Base-by-base conservation (phyloP, 1,140 invertebrate species). In the Drosophila nannoptera region DNA sequence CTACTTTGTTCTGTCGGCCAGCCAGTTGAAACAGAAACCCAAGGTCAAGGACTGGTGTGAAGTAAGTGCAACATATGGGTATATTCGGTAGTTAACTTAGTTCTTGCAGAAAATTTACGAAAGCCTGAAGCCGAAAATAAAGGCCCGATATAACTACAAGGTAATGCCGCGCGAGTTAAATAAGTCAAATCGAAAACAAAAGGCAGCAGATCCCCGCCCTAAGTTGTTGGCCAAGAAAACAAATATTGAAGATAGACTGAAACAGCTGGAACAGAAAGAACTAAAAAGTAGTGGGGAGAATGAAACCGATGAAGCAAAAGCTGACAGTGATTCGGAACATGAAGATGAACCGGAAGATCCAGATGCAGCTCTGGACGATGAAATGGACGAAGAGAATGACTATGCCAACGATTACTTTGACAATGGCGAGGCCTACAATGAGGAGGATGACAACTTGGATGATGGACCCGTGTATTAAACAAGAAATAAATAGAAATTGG, bases 361-460 rank as follows among this genome's bases (percentile, higher is more conserved):
- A 43, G 91, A 91, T 12, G 90, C 92, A 1, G 91, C 92, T 22
- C 49, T 90, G 22, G 93, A 94, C 67, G 92, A 93, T 69, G 93
- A 94, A 81, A 93, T 94, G 92, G 93, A 94, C 73, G 92, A 94
- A 69, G 94, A 93, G 16, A 94, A 93, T n/a, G 93, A 94, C 89
- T 96, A 96, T 90, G 93, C 92, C 3, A 94, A 94, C 77, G 95
- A 93, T 86, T 96, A 96, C 83, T 97, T 96, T 89, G 95, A 97
- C 88, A 96, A 96, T 90, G 96, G 96, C 11, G 96, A 97, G 90
- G 92, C 91, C 31, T 96, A 95, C 89, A 93, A 96, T 77, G 95
- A 96, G 74, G 95, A 96, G 76, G 95, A 96, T 87, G 95, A 97
- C 81, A 95, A 95, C 88, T 87, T 95, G 63, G 95, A 96, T 89